Evolutionary conservation across 2,888 invertebrate species (phyloP).

Genomic region (Mesorhabditis sp.): DNA sequence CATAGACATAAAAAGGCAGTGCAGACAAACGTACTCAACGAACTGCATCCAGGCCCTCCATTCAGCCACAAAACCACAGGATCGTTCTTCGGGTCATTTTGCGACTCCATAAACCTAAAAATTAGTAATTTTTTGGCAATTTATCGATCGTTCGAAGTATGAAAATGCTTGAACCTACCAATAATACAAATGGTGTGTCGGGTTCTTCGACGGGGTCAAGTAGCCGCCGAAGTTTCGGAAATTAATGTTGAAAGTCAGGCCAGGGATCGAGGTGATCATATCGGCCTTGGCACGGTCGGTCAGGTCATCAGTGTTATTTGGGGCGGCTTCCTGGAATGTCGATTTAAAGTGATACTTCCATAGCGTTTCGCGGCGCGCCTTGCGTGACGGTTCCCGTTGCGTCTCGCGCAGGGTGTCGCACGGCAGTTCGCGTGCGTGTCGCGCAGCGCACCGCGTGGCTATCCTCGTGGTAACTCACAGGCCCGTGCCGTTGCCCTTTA

Average conservation of each 20-base stretch:
- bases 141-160: not conserved
- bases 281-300: conserved; percentile 11
- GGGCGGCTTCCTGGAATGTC: conserved; percentile 8
- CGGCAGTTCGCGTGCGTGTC: too few relatives aligned
- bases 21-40: conserved; percentile 39
- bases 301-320: conserved; percentile 7
- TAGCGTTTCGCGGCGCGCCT: too few relatives aligned
- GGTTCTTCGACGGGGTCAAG: conserved; percentile 8
- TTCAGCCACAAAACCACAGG: conserved; percentile 60
- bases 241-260: conserved; percentile 9
- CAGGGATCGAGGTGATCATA: conserved; percentile 12
- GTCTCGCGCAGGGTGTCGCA: too few relatives aligned
- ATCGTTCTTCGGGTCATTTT: conserved; percentile 55
- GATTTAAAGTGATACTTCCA: too few relatives aligned
- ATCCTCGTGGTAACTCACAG: too few relatives aligned
- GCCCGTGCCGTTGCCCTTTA: too few relatives aligned
- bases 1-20: too few relatives aligned
- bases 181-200: conserved; percentile 12
- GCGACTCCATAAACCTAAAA: conserved; percentile 32
- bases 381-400: too few relatives aligned
- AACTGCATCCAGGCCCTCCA: conserved; percentile 63
- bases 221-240: conserved; percentile 15
- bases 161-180: conserved; percentile 10
- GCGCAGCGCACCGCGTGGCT: too few relatives aligned
- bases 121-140: not conserved